A percentile compares a stretch with the other conserved stretches of the same genome.
phyloP scores from a whole-genome alignment of 2,797 vertebrate species.

The Oreortyx pictus region DNA sequence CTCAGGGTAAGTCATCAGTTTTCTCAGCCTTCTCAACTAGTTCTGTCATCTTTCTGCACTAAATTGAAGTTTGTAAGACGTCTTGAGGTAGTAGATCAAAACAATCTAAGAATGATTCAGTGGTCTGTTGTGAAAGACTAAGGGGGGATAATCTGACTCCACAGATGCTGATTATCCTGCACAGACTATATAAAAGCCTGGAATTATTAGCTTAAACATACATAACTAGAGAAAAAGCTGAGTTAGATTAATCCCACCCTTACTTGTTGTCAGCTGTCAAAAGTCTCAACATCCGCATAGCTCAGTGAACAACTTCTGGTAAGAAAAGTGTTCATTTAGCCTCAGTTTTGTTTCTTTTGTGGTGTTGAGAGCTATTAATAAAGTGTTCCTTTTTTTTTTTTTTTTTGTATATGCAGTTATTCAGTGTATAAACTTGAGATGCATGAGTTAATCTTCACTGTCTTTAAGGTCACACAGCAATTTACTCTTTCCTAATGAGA shows the following conservation, averaged over 20 bases:
- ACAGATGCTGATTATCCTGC: neutral
- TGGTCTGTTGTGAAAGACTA: neutral
- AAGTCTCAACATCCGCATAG: neutral
- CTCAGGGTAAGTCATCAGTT: neutral
- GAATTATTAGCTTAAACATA: neutral
- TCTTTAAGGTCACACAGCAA: neutral
- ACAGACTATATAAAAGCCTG: neutral
- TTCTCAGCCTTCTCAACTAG: neutral
- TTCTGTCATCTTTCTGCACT: neutral
- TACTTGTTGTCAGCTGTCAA: neutral
- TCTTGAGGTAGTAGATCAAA: neutral
- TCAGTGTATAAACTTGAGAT: neutral
- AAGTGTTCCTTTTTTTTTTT: neutral
- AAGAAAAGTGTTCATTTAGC: neutral
- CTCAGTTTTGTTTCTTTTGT: neutral
- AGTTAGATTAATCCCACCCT: neutral
- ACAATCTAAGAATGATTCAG: neutral
- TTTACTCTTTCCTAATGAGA: neutral
- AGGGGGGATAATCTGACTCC: neutral
- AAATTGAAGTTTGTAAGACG: neutral
- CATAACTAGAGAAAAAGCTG: neutral
- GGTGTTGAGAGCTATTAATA: neutral
- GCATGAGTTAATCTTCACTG: neutral
- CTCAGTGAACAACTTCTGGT: constrained; percentile 15
- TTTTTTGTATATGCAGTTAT: neutral